Conservation (phyloP, 2,113 vertebrate genomes). For the Bubalus kerabau region DNA sequence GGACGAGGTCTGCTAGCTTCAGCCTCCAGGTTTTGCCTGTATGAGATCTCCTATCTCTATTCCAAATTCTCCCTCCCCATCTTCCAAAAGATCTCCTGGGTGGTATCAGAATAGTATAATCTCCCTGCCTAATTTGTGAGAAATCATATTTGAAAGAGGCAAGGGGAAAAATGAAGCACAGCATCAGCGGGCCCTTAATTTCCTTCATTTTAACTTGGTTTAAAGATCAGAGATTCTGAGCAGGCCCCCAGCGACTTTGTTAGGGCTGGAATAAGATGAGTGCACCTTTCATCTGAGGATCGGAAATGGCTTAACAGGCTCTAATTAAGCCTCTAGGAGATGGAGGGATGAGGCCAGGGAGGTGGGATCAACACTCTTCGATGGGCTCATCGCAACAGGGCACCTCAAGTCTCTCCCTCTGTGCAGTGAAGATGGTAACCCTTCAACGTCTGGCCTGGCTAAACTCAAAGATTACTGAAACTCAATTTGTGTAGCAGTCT, state of each 20-base stretch:
- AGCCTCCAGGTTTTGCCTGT: neutral
- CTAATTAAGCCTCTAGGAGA: slow-evolving; percentile 46
- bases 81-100: neutral
- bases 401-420: neutral
- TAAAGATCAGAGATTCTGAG: slow-evolving; percentile 50
- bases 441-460: neutral
- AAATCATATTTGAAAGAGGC: neutral
- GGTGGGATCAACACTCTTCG: neutral
- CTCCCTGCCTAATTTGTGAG: neutral
- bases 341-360: neutral
- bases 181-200: slow-evolving; percentile 10
- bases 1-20: neutral
- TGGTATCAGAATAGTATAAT: neutral
- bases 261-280: slow-evolving; percentile 24
- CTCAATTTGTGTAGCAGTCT: neutral
- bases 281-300: slow-evolving; percentile 54
- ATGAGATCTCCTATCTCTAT: neutral
- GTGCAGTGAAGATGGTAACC: neutral
- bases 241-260: slow-evolving; percentile 17
- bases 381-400: neutral
- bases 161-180: neutral
- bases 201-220: slow-evolving; percentile 56
- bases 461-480: neutral
- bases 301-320: slow-evolving; percentile 56
- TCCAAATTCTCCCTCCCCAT: neutral